phyloP scores from a whole-genome alignment of 2,888 invertebrate genomes.

The Acanthacorydalis orientalis region DNA sequence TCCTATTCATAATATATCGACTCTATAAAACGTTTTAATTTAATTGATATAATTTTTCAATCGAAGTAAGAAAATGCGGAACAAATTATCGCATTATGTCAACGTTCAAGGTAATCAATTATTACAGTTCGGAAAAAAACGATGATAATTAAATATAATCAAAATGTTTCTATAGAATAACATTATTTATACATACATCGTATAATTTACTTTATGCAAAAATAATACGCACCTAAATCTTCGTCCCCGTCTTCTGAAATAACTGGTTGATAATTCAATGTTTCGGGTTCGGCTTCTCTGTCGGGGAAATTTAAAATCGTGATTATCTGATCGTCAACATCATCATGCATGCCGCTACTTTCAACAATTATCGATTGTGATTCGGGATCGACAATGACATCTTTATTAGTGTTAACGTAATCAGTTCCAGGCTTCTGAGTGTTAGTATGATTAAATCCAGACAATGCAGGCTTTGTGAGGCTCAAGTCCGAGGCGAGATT shows the following conservation, averaged over 20 bases:
- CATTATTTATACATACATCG: too few relatives aligned
- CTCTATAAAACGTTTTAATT: too few relatives aligned
- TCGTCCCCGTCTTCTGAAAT: conserved; percentile 14
- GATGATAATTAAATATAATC: too few relatives aligned
- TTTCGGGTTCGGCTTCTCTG: conserved; percentile 17
- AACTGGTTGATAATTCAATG: background rate
- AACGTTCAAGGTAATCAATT: too few relatives aligned
- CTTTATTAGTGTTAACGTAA: conserved; percentile 15
- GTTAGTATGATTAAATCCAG: conserved; percentile 4
- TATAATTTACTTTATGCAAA: too few relatives aligned
- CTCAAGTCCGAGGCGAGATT: conserved; percentile 10
- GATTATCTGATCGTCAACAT: conserved; percentile 7
- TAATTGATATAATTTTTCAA: too few relatives aligned
- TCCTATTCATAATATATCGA: too few relatives aligned
- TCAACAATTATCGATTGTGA: conserved; percentile 21
- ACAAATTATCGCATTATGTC: too few relatives aligned
- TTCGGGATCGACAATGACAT: conserved; percentile 15
- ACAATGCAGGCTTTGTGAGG: conserved; percentile 13
- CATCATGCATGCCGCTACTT: conserved; percentile 13
- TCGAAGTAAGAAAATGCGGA: too few relatives aligned
- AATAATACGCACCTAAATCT: too few relatives aligned
- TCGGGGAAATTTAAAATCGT: conserved; percentile 21
- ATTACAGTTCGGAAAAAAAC: too few relatives aligned
- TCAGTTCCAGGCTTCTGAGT: conserved; percentile 3
- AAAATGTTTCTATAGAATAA: too few relatives aligned